These are phyloP conservation scores for Chaetophractus vellerosus DNA, from an alignment of 2,797 vertebrate species.

Conservation along the genomic window DNA sequence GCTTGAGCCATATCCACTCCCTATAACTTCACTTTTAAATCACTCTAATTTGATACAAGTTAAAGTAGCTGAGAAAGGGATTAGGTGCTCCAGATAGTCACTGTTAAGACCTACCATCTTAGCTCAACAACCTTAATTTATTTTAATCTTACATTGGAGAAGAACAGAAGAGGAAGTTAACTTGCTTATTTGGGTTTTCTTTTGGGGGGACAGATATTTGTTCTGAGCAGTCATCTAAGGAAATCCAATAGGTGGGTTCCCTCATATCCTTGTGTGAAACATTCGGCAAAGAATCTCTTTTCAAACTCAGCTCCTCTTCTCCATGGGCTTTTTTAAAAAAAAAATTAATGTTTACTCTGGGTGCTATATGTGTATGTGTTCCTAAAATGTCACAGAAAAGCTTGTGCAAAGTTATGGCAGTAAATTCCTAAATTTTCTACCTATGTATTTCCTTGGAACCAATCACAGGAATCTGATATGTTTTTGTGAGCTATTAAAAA, in stretches of 20 bases:
- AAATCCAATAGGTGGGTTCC: slow-evolving; percentile 2
- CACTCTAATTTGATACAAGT: slow-evolving; percentile 1
- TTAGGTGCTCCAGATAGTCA: not conserved
- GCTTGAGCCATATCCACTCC: too few relatives aligned
- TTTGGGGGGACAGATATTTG: not conserved
- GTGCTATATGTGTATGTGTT: not conserved
- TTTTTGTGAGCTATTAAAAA: slow-evolving; percentile 56
- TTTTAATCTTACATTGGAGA: slow-evolving; percentile 27
- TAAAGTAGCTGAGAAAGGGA: slow-evolving; percentile 12
- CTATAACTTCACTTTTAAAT: not conserved
- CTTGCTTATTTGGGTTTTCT: slow-evolving; percentile 2
- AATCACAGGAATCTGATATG: not conserved
- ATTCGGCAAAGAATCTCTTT: slow-evolving; percentile 39
- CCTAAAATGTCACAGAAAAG: slow-evolving; percentile 43
- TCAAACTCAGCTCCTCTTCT: slow-evolving; percentile 56
- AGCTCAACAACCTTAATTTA: not conserved
- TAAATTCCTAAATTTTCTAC: slow-evolving; percentile 46
- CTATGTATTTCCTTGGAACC: slow-evolving; percentile 10
- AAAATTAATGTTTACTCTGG: slow-evolving; percentile 42
- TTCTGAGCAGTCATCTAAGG: slow-evolving; percentile 7
- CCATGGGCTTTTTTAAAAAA: not conserved
- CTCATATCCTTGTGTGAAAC: not conserved
- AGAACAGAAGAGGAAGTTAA: not conserved
- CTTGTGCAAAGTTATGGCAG: not conserved
- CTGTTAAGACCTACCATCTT: slow-evolving; percentile 17